These are phyloP conservation scores for Cepaea nemoralis DNA, from an alignment of 1,140 invertebrate species.

Conservation along the genomic window DNA sequence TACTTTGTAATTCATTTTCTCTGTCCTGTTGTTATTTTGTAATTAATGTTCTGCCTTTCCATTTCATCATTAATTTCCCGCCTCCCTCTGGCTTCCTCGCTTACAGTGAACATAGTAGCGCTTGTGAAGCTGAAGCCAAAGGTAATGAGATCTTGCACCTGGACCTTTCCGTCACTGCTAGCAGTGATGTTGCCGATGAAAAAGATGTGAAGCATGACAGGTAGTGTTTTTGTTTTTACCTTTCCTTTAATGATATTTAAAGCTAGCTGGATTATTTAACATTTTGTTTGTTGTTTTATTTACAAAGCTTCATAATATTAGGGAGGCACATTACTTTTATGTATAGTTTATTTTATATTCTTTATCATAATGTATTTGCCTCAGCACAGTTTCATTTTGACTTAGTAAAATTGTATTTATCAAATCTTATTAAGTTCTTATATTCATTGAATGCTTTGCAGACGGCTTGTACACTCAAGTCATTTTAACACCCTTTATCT, in stretches of 20 bases:
- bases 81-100: not conserved
- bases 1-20: no score
- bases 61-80: not conserved
- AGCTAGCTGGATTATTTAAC: not conserved
- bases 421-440: no score
- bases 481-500: no score
- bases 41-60: no score
- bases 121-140: not conserved
- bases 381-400: no score
- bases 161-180: not conserved
- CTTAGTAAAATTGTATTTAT: no score
- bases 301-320: not conserved
- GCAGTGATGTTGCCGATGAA: not conserved
- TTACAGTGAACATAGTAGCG: conserved; percentile 28
- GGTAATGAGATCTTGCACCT: conserved; percentile 9
- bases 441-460: no score
- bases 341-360: not conserved
- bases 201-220: conserved; percentile 16
- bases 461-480: no score
- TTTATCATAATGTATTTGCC: no score
- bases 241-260: conserved; percentile 10
- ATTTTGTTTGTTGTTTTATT: not conserved
- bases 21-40: no score
- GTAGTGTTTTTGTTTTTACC: conserved; percentile 19
- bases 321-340: not conserved